These are phyloP conservation scores for Polyommatus iphigenia DNA, from an alignment of 2,888 invertebrate genomes.

Conservation along the genomic window DNA sequence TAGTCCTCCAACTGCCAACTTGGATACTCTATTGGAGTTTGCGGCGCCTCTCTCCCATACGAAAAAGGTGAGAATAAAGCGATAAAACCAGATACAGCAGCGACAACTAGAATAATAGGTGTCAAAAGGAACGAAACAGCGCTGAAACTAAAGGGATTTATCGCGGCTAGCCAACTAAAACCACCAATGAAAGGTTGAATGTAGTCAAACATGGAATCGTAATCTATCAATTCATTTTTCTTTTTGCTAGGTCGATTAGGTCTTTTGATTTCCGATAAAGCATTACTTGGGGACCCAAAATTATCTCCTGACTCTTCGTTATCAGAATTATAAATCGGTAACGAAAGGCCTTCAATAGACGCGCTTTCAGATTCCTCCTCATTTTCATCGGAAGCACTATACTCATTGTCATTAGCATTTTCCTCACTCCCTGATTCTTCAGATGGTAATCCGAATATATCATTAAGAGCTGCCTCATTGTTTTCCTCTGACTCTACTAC, in stretches of 20 bases:
- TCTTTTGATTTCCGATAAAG: conserved; percentile 53
- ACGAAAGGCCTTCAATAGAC: conserved; percentile 60
- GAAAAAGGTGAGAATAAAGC: conserved; percentile 83
- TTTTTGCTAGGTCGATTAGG: conserved; percentile 54
- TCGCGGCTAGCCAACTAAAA: conserved; percentile 75
- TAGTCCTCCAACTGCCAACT: conserved; percentile 81
- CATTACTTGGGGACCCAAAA: conserved; percentile 54
- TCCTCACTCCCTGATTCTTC: conserved; percentile 63
- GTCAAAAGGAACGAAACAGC: conserved; percentile 82
- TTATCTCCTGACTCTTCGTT: conserved; percentile 53
- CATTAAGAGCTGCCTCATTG: conserved; percentile 58
- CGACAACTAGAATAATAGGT: conserved; percentile 82
- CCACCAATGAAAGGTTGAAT: conserved; percentile 75
- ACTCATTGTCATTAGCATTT: conserved; percentile 54
- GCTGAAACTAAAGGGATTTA: conserved; percentile 81
- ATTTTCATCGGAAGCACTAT: conserved; percentile 57
- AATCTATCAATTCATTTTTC: conserved; percentile 73
- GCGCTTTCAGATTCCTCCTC: conserved; percentile 60
- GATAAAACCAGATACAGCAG: conserved; percentile 81
- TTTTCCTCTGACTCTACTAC: conserved; percentile 72
- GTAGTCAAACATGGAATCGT: conserved; percentile 67
- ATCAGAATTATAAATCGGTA: conserved; percentile 63
- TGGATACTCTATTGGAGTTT: conserved; percentile 65
- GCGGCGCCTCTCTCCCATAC: conserved; percentile 67
- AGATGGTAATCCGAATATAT: conserved; percentile 59